Base-by-base conservation (phyloP, 2,888 invertebrate species). In the Lampropteryx suffumata region DNA sequence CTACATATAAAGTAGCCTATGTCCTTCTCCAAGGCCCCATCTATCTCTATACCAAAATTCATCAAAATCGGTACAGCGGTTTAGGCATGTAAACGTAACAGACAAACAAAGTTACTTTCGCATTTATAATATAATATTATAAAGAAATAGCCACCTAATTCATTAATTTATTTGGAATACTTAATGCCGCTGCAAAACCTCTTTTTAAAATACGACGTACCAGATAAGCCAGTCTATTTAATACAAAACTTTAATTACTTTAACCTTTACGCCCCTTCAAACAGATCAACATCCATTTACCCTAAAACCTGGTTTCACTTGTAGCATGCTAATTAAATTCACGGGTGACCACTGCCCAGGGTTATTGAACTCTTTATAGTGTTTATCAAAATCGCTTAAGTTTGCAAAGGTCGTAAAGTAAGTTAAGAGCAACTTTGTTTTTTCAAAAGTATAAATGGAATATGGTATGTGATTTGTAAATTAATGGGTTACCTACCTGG, bases 281-380 rank as follows among this genome's bases (percentile, higher is more conserved):
- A 10, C 26, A 11, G 11, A 14, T 39, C 12, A 46, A 33, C 33
- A 21, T 33, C n/a, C 6, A 28, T 28, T 39, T 40, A 14, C 21
- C 11, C 32, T n/a, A 13, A 37, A 47, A 40, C 40, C 39, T 27
- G 46, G 32, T 27, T 37, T 43, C 7, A 4, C 17, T 27, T 26
- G 32, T 8, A 27, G 33, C 46, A 39, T 26, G 32, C 21, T 13
- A 9, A 30, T 34, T 11, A 2, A 27, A 11, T 34, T 28, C 6
- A 11, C 36, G 17, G 7, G 8, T 35, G 34, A 34, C 14, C 28
- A n/a, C n/a, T n/a, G n/a, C n/a, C n/a, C n/a, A n/a, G 12, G 40
- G 34, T 34, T 21, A 47, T n/a, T 47, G 47, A 41, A 39, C 46
- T 13, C 17, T 8, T 14, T 11, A n/a, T n/a, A 12, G 21, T 47